A percentile compares a stretch with the other conserved stretches of the same genome.
phyloP scores from a whole-genome alignment of 2,797 vertebrate species.

The Labroides dimidiatus region DNA sequence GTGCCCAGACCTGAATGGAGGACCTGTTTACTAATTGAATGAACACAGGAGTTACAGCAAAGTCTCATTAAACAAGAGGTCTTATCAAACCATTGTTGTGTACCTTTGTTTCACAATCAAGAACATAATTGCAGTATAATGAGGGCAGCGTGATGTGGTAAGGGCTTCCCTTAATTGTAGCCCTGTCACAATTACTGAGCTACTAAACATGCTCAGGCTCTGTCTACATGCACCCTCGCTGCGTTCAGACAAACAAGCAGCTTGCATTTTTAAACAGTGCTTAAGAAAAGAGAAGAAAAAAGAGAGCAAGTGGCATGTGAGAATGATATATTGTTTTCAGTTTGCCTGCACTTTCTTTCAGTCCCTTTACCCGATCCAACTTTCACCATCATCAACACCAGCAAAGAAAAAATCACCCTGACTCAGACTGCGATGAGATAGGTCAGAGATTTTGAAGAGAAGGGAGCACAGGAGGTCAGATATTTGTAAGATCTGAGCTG shows the following conservation, averaged over 20 bases:
- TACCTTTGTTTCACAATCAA: constrained; percentile 75
- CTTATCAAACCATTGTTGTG: constrained; percentile 78
- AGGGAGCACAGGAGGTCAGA: constrained; percentile 25
- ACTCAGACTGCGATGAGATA: constrained; percentile 27
- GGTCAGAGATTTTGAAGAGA: constrained; percentile 32
- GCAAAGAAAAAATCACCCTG: constrained; percentile 34
- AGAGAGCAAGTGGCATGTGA: constrained; percentile 51
- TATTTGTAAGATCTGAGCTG: constrained; percentile 26
- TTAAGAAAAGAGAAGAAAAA: constrained; percentile 22
- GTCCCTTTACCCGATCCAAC: constrained; percentile 42
- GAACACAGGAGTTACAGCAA: constrained; percentile 80
- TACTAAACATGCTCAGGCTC: constrained; percentile 43
- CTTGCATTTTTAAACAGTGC: constrained; percentile 15
- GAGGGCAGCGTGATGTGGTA: constrained; percentile 64
- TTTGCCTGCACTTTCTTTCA: constrained; percentile 51
- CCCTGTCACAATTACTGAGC: constrained; percentile 61
- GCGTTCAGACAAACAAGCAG: constrained; percentile 24
- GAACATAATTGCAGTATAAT: constrained; percentile 71
- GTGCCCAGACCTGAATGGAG: constrained; percentile 74
- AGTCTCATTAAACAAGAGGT: constrained; percentile 82
- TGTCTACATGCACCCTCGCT: constrained; percentile 17
- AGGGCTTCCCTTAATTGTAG: constrained; percentile 60
- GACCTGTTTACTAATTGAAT: constrained; percentile 83
- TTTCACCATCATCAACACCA: constrained; percentile 27
- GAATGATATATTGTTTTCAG: constrained; percentile 56